Conservation (phyloP, 2,797 vertebrate species). For the Falco peregrinus region DNA sequence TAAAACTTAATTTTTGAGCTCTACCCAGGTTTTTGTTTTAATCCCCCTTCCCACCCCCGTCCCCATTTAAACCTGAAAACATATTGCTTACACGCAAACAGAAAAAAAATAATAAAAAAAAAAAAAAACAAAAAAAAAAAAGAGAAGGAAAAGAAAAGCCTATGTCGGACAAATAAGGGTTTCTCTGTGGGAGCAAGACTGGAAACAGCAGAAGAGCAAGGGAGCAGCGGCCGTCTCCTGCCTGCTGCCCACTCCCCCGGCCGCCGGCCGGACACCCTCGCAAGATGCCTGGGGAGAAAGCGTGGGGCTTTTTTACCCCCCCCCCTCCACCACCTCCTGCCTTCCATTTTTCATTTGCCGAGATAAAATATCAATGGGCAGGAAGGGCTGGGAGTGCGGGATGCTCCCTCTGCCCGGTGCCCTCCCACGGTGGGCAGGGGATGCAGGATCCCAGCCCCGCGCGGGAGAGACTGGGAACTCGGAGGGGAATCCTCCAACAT, state of each 20-base stretch:
- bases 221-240: background rate
- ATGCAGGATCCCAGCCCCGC: rapidly evolving
- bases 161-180: background rate
- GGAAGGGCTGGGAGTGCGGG: background rate
- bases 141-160: background rate
- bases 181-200: background rate
- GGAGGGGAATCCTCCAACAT: background rate
- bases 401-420: background rate
- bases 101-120: too few species aligned
- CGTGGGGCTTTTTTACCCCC: rapidly evolving
- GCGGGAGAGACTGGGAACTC: background rate
- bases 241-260: background rate
- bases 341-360: background rate
- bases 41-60: constrained; percentile 16
- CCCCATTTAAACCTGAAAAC: constrained; percentile 48
- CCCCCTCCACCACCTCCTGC: background rate
- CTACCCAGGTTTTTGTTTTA: background rate
- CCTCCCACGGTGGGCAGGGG: background rate
- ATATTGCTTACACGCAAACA: constrained; percentile 63
- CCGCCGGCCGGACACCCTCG: background rate
- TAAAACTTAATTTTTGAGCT: constrained; percentile 39
- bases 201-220: background rate
- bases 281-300: background rate
- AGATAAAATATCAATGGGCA: background rate
- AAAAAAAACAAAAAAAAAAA: too few species aligned